Conservation (phyloP, 1,140 invertebrate genomes). For the Drosophila melanogaster region Release_6_plus_ISO1_MT NT_037436.4:7572501-7573000, state of each 20-base stretch:
- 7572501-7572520: constrained; percentile 75
- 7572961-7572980: background rate
- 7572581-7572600: constrained; percentile 41
- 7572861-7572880: background rate
- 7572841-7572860: constrained; percentile 14
- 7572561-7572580: constrained; percentile 67
- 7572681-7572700: constrained; percentile 81
- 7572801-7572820: constrained; percentile 28
- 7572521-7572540: constrained; percentile 56
- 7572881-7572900: background rate
- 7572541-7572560: constrained; percentile 72
- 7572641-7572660: constrained; percentile 15
- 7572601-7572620: constrained; percentile 12
- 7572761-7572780: constrained; percentile 30
- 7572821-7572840: constrained; percentile 37
- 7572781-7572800: constrained; percentile 79
- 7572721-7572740: constrained; percentile 45
- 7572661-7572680: constrained; percentile 73
- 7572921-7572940: background rate
- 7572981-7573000: background rate
- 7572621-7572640: constrained; percentile 1
- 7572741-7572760: background rate
- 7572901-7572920: background rate
- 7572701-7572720: constrained; percentile 75
- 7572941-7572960: background rate